Evolutionary conservation across 2,797 vertebrate species (phyloP), one percentile per base, ranked within the genome.

Genomic region (Coccyzus lansbergi): DNA sequence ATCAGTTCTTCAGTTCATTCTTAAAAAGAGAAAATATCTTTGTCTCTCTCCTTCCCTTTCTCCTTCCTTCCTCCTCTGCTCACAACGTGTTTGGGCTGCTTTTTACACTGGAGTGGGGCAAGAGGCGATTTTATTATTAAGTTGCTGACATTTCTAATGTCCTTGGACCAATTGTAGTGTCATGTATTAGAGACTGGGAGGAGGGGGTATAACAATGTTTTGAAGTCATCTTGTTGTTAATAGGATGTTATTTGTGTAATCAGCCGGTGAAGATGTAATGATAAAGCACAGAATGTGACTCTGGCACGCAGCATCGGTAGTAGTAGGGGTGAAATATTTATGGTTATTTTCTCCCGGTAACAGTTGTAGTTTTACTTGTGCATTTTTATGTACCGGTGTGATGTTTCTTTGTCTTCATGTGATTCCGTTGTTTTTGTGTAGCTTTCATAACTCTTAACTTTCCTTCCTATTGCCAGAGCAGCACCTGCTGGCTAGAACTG

Each of bases 401-500:
- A 77, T 81, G 38, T 56, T 94, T 83, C 68, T 92, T 88, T 92
- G 88, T 94, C 84, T 95, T 90, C 29, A 3, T 75, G 49, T 56
- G 49, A 46, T 85, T 88, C 65, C 25, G 20, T 86, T 93, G 46
- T 74, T 93, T 80, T 60, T 67, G 53, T 34, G 42, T 46, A 51
- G 80, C 34, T 79, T 91, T 95, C 75, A 19, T 79, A 67, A 77
- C 34, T 89, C 48, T 53, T 78, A 36, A 69, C 40, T 56, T 85
- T 70, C 63, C 80, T 93, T 87, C 25, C 83, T 81, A 68, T 95
- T 93, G 77, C 86, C 93, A 96, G 92, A 96, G 94, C 93, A 96
- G 83, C 95, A 96, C 93, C 95, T 96, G 94, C 95, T 94, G 94
- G 92, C 78, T 96, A 65, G 63, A 90, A 71, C 3, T 59, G 64